phyloP scores from a whole-genome alignment of 2,113 vertebrate species.

The Cheirogaleus medius region DNA sequence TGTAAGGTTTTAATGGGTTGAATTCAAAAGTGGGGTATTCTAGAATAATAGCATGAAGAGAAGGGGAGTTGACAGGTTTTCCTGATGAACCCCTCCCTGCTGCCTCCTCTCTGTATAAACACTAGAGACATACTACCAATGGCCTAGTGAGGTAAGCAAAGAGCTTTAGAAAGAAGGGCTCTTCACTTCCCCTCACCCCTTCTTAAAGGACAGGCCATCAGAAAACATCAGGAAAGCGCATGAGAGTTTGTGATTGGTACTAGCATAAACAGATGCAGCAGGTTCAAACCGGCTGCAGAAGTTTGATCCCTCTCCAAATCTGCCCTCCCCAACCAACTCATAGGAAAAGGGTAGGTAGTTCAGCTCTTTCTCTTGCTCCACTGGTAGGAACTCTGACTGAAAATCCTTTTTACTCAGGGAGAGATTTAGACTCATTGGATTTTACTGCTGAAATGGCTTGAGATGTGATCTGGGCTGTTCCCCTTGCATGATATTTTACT shows the following conservation, averaged over 20 bases:
- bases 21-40: background rate
- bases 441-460: background rate
- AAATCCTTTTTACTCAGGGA: background rate
- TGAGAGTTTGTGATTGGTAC: background rate
- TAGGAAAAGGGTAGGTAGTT: background rate
- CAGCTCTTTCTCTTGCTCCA: background rate
- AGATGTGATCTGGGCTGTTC: background rate
- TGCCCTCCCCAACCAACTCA: background rate
- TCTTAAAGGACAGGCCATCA: background rate
- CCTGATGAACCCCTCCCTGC: background rate
- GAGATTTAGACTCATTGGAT: background rate
- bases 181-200: background rate
- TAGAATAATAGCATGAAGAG: background rate
- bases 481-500: background rate
- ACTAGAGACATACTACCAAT: background rate
- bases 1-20: background rate
- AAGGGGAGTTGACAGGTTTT: background rate
- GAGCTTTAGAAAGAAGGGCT: background rate
- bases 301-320: background rate
- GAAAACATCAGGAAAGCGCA: background rate
- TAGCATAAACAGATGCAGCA: background rate
- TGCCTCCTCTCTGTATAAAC: background rate
- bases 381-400: background rate
- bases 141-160: background rate
- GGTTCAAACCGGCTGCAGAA: background rate